Base-by-base conservation (phyloP, 2,113 vertebrate genomes). In the Psilopsiagon aurifrons region DNA sequence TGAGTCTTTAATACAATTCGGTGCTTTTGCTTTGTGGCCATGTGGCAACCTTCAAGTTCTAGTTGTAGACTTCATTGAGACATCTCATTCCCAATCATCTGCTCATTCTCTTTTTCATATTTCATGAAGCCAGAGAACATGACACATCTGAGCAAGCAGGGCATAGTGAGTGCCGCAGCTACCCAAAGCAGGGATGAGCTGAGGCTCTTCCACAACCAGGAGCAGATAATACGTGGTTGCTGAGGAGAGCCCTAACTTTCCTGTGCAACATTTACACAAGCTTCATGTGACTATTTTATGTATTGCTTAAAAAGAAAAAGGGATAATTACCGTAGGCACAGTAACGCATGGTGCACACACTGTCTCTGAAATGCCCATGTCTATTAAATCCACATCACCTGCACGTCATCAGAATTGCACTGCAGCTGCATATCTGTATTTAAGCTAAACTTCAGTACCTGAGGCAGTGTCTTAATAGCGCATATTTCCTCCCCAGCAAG, bases 221-320 rank as follows among this genome's bases (percentile, higher is more conserved):
- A 82, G 28, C 47, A 68, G 35, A 49, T 47, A 57, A 1, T 1
- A 54, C 7, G 3, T 3, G 2, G 43, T 41, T 79, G 39, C n/a
- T 0, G 0, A 2, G 1, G 44, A 91, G 59, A 88, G 85, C 29
- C 57, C 60, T 82, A 71, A 62, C 76, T 86, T 88, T 54, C 66
- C 54, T 7, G 4, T 4, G 4, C 6, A 28, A 47, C 80, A 64
- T 82, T 90, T 95, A n/a, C 67, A 35, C 28, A 67, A 63, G 82
- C 52, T 96, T 93, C 90, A 90, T 86, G 83, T n/a, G 83, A 49
- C 90, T 94, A 37, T 86, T 94, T 97, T 81, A 90, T 66, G 52
- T 55, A 64, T 88, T 52, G 55, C 83, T 93, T 93, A 93, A 93
- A 90, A 97, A 88, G 90, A 92, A 90, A 80, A 94, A 92, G 91